A percentile compares a stretch with the other conserved stretches of the same genome.
These are phyloP conservation scores for Gambusia affinis DNA, from an alignment of 2,113 vertebrate species.

Conservation along the genomic window DNA sequence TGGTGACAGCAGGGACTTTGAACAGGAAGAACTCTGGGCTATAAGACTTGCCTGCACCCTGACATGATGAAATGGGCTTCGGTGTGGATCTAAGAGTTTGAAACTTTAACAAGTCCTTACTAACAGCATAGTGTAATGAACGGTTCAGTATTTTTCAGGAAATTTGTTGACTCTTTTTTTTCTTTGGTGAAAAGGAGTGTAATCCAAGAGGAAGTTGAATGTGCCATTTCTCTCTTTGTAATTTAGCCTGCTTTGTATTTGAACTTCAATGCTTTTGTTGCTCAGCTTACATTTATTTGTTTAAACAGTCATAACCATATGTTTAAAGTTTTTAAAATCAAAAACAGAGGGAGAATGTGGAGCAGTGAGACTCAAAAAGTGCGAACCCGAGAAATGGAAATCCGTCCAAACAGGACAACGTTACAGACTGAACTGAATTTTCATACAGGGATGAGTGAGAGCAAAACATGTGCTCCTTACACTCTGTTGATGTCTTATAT, in stretches of 20 bases:
- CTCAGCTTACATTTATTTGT: slow-evolving; percentile 19
- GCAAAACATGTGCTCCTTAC: slow-evolving; percentile 39
- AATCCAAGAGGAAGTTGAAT: neutral
- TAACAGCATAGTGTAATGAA: slow-evolving; percentile 13
- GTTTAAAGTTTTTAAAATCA: slow-evolving; percentile 58
- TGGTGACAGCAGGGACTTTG: slow-evolving; percentile 80
- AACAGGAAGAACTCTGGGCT: slow-evolving; percentile 79
- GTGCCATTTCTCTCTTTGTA: neutral
- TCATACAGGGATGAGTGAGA: slow-evolving; percentile 37
- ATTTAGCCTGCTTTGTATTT: slow-evolving; percentile 28
- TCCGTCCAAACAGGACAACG: slow-evolving; percentile 39
- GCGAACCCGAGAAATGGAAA: slow-evolving; percentile 29
- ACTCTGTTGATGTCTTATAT: slow-evolving; percentile 36
- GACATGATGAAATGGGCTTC: slow-evolving; percentile 72
- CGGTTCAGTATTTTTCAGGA: slow-evolving; percentile 35
- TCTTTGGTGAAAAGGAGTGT: neutral
- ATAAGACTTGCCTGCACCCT: slow-evolving; percentile 66
- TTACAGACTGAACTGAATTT: slow-evolving; percentile 28
- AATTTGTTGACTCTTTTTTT: slow-evolving; percentile 4
- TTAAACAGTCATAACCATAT: slow-evolving; percentile 35
- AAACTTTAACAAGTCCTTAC: slow-evolving; percentile 59
- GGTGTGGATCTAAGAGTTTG: slow-evolving; percentile 53
- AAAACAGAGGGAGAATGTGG: slow-evolving; percentile 63
- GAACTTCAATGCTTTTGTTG: slow-evolving; percentile 8
- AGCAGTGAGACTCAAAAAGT: slow-evolving; percentile 39